A percentile compares a stretch with the other conserved stretches of the same genome.
phyloP scores from a whole-genome alignment of 2,797 vertebrate genomes.

The Melanotaenia parkinsoni region DNA sequence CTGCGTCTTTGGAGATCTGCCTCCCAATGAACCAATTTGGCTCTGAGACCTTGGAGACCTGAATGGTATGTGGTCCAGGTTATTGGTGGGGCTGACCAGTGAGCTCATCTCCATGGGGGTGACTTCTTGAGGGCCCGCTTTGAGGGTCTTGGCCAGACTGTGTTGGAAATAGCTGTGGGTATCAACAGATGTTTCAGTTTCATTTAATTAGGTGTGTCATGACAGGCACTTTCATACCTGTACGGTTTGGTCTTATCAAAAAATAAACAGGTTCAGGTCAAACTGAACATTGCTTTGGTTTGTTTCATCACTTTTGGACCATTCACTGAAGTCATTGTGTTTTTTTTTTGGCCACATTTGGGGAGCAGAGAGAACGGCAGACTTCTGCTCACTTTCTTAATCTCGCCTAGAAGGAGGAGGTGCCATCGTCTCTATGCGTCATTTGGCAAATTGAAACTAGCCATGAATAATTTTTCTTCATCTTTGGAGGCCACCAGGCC shows the following conservation, averaged over 20 bases:
- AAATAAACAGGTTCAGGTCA: not conserved
- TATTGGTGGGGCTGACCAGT: constrained; percentile 71
- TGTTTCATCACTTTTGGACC: not conserved
- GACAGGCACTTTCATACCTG: not conserved
- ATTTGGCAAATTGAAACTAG: no score
- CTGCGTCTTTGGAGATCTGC: constrained; percentile 72
- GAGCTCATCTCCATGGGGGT: constrained; percentile 88
- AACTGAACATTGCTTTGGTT: not conserved
- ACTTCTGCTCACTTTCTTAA: no score
- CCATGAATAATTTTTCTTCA: no score
- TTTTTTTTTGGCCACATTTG: no score
- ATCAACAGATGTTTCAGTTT: not conserved
- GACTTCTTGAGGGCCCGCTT: constrained; percentile 78
- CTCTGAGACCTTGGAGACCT: constrained; percentile 75
- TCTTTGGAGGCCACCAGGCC: no score
- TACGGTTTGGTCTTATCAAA: not conserved
- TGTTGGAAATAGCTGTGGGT: constrained; percentile 82
- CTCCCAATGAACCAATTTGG: constrained; percentile 61
- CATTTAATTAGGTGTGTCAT: not conserved
- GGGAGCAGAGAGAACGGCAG: no score
- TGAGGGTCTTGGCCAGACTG: constrained; percentile 84
- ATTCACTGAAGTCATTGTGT: not conserved
- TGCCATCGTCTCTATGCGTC: no score
- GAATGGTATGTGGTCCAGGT: constrained; percentile 85
- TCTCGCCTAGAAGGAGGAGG: no score